Base-by-base conservation (phyloP, 2,888 invertebrate species). In the Bimastos eiseni region DNA sequence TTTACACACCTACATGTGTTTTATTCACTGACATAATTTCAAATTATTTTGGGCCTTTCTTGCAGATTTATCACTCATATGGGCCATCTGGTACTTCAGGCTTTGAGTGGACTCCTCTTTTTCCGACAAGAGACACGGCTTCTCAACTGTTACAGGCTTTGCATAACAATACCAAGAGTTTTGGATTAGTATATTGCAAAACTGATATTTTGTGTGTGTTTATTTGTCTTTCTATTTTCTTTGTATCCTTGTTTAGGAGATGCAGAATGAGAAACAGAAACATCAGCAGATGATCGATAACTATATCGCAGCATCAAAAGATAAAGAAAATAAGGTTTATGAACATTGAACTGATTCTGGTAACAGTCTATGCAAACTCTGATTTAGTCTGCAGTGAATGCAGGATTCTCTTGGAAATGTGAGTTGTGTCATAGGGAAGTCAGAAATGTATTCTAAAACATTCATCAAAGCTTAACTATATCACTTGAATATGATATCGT, bases 251-350 rank as follows among this genome's bases (percentile, higher is more conserved):
- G 41, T 90, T 24, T 92, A 94, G 94, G 94, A 94, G 91, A 92
- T 94, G 90, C 93, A 94, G 91, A 94, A 94, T 91, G 94, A 95
- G 91, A 94, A 94, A 91, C 93, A 94, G 89, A 94, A 94, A 91
- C 94, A 94, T 90, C 93, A 94, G 90, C 93, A 94, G 91, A 89
- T 95, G 70, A 90, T 94, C 89, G 93, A 93, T 90, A 94, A 94
- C 92, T 94, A 94, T 90, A 93, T 93, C 90, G 91, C 92, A 19
- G 93, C 94, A 70, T 93, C 92, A 70, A 93, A 93, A 91, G 93
- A 94, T 83, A 92, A 93, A 49, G 94, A 94, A 90, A 92, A 92
- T 70, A 92, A 93, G 93, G 94, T 94, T 33, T 17, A 11, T 70
- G 49, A n/a, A n/a, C n/a, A n/a, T 70, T 30, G 30, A 70, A 70